Percentiles rank a stretch among this genome's conserved stretches.
Evolutionary conservation across 23 tunicate species (phyloP).

Genomic region (Clavelina lepadiformis): DNA sequence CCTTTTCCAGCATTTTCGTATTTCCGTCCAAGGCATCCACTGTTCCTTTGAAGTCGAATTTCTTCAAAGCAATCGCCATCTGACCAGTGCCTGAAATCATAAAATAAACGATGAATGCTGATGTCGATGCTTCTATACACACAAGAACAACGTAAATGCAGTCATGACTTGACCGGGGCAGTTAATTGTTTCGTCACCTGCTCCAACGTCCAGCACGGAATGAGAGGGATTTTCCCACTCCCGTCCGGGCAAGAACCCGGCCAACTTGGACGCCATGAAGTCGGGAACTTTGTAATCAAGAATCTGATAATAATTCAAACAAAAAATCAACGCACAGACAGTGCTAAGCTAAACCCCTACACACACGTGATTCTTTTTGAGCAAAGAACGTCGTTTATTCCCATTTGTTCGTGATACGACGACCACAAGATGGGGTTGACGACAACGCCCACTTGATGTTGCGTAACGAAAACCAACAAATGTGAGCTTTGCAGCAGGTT

Average conservation of each 20-base stretch:
- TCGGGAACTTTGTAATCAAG: conserved; percentile 78
- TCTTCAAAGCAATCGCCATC: conserved; percentile 55
- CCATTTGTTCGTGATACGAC: too few relatives aligned
- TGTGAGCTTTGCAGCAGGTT: too few relatives aligned
- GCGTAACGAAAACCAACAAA: too few relatives aligned
- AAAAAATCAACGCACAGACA: neutral
- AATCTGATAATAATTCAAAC: conserved; percentile 15
- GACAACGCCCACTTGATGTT: too few relatives aligned
- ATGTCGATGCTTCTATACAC: too few relatives aligned
- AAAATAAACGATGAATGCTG: too few relatives aligned
- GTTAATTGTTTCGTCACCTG: conserved; percentile 24
- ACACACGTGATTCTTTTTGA: too few relatives aligned
- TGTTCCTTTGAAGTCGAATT: conserved; percentile 25
- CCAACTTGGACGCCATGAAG: conserved; percentile 38
- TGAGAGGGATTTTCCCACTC: conserved; percentile 19
- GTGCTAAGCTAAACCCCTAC: too few relatives aligned
- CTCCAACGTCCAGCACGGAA: conserved; percentile 53
- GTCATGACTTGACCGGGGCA: neutral
- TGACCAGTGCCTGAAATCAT: conserved; percentile 64
- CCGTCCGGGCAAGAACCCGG: conserved; percentile 12
- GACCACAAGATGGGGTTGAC: too few relatives aligned
- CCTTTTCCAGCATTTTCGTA: conserved; percentile 56
- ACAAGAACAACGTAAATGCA: neutral
- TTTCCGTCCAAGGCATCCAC: conserved; percentile 72
- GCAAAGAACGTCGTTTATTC: too few relatives aligned